phyloP scores from a whole-genome alignment of 53 echinoderm and acorn worm species.

The Holothuria leucospilota region DNA sequence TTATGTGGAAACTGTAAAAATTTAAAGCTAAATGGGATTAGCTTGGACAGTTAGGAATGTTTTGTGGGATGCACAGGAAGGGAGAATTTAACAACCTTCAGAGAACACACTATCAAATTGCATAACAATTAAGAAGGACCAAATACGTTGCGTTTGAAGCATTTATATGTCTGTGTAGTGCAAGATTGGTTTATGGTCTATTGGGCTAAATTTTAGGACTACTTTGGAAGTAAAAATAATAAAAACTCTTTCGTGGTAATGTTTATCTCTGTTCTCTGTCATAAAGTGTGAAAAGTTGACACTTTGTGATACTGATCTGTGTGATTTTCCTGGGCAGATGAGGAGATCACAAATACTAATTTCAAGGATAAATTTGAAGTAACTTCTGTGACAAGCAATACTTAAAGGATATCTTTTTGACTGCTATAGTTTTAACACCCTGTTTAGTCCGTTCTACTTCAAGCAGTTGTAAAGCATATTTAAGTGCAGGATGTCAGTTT shows the following conservation, averaged over 20 bases:
- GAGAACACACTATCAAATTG: conserved; percentile 35
- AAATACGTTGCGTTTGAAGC: neutral
- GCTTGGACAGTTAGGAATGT: conserved; percentile 32
- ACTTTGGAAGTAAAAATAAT: neutral
- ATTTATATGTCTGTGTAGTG: conserved; percentile 7
- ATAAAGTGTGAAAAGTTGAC: neutral
- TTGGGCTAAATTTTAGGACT: conserved; percentile 41
- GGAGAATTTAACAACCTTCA: conserved; percentile 14
- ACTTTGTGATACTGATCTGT: too few species aligned
- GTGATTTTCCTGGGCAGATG: too few species aligned
- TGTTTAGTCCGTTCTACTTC: too few species aligned
- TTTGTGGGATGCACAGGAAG: neutral
- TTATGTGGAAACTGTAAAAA: conserved; percentile 15
- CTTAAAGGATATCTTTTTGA: too few species aligned
- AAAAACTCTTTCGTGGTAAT: neutral
- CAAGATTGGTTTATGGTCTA: conserved; percentile 20
- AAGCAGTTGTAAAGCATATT: too few species aligned
- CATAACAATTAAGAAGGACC: conserved; percentile 31
- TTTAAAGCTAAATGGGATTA: conserved; percentile 19
- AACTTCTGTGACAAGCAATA: too few species aligned
- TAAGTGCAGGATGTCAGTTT: too few species aligned
- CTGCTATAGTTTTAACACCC: too few species aligned
- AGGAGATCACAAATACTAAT: too few species aligned
- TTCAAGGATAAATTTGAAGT: too few species aligned
- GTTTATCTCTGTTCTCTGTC: conserved; percentile 22